Conservation (phyloP, 2,888 invertebrate genomes). For the Perizoma affinitatum region DNA sequence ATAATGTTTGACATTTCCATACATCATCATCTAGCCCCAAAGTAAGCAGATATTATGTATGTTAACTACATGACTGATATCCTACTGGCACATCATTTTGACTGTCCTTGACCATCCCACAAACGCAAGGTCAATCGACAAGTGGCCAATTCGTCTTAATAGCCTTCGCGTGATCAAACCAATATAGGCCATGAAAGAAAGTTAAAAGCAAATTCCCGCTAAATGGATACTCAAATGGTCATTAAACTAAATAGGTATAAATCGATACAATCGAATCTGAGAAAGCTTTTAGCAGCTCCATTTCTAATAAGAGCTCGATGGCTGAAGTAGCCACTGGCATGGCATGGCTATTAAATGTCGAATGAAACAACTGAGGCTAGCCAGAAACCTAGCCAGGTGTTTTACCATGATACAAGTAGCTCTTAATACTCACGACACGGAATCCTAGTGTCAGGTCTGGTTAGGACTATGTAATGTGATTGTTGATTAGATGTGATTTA, state of each 20-base stretch:
- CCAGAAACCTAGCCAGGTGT: too few species aligned
- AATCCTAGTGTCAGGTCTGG: too few species aligned
- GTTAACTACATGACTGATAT: too few species aligned
- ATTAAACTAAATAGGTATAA: conserved; percentile 30
- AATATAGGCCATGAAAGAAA: conserved; percentile 31
- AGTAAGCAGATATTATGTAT: too few species aligned
- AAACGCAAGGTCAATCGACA: conserved; percentile 25
- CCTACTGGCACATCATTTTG: neutral
- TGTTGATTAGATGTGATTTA: too few species aligned
- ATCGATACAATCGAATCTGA: conserved; percentile 22
- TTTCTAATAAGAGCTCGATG: conserved; percentile 9
- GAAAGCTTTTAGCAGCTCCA: conserved; percentile 25
- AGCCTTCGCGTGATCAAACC: conserved; percentile 33
- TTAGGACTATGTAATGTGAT: too few species aligned
- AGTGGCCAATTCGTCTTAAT: conserved; percentile 30
- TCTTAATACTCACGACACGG: too few species aligned
- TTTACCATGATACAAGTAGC: too few species aligned
- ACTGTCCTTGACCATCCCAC: conserved; percentile 30
- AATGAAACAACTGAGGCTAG: too few species aligned
- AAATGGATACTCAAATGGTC: conserved; percentile 28
- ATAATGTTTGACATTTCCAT: too few species aligned
- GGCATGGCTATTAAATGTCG: conserved; percentile 1
- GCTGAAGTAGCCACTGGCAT: neutral
- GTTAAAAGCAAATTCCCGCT: conserved; percentile 28
- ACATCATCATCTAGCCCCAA: too few species aligned